Evolutionary conservation across 2,888 invertebrate species (phyloP), one percentile per base, ranked within the genome.

Genomic region (Caenorhabditis sp.): DNA sequence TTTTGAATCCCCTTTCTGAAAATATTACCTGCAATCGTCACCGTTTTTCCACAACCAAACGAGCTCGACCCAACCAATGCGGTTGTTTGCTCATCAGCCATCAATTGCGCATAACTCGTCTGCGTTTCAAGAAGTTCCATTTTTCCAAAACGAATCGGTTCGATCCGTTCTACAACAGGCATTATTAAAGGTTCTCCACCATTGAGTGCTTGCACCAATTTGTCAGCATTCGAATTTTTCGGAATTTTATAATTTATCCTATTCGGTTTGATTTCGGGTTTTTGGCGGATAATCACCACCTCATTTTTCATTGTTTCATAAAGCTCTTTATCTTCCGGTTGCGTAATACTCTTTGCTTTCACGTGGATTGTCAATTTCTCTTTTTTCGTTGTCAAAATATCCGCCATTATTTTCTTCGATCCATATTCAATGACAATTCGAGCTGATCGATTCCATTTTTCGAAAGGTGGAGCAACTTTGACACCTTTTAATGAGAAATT

Each of bases 41-140:
- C 23, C 3, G 51, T 51, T 51, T 51, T 51, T 21, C 51, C 51
- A 51, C 51, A 51, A 21, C 51, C 51, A 51, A 51, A 51, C 4
- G 51, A 23, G 12, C 51, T 51, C 17, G 43, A 43, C 3, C 43
- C 43, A 43, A 43, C 17, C 12, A 43, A 10, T 43, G 8, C 43
- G 14, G 14, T 43, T 14, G 43, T 43, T 14, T 43, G 3, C 17
- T 43, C 43, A 43, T 43, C 17, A 3, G 43, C 43, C 43, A 43
- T 43, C 43, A 43, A 43, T 43, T 43, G 43, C 17, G 43, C 43
- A 43, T 43, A 43, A 12, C 14, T 43, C 17, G 43, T 43, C 17
- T 43, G 43, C 12, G 43, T 43, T 5, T 43, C 43, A 3, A 43
- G 17, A 12, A 43, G 17, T 10, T 12, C 43, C 6, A 43, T 12